These are phyloP conservation scores for Oxyruncus cristatus DNA, from an alignment of 2,113 vertebrate species.

Conservation along the genomic window DNA sequence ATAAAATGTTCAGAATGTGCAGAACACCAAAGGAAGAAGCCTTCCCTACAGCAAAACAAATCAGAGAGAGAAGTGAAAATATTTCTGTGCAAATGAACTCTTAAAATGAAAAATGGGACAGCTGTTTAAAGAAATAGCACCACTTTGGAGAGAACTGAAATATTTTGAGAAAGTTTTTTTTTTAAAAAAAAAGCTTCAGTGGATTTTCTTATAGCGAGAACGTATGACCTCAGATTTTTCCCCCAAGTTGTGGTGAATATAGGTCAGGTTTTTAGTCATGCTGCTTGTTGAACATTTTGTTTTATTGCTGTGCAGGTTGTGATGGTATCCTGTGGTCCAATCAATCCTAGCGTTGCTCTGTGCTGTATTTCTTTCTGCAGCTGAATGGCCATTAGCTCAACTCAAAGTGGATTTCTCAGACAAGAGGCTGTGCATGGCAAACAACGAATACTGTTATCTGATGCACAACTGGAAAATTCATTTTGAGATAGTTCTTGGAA, in stretches of 20 bases:
- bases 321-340: background rate
- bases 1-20: background rate
- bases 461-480: background rate
- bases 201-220: background rate
- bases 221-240: accelerated
- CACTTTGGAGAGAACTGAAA: background rate
- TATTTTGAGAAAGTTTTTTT: background rate
- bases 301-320: background rate
- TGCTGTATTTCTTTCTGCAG: background rate
- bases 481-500: background rate
- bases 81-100: background rate
- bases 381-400: background rate
- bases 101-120: background rate
- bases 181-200: background rate
- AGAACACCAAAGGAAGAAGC: background rate
- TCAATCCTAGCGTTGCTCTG: background rate
- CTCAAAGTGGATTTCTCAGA: constrained; percentile 11
- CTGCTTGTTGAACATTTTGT: background rate
- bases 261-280: background rate
- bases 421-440: background rate
- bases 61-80: background rate
- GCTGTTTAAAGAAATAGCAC: background rate
- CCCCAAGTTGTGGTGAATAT: background rate
- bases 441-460: background rate
- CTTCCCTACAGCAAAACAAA: background rate